Conservation (phyloP, 2,113 vertebrate species). For the Oxyura jamaicensis region DNA sequence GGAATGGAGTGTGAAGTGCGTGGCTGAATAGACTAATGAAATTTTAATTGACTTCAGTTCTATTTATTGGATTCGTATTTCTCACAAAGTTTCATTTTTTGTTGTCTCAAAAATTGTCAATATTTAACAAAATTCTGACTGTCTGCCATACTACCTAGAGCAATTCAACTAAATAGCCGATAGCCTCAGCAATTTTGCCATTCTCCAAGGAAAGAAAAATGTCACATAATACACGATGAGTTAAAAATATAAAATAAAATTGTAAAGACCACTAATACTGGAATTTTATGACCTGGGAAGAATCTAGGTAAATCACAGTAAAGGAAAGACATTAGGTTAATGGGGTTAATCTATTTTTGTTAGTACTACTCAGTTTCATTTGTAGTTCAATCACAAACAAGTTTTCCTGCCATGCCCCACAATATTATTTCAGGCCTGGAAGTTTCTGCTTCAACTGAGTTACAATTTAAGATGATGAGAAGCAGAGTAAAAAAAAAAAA, state of each 20-base stretch:
- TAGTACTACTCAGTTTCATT: neutral
- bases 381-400: neutral
- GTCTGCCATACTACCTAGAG: neutral
- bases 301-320: neutral
- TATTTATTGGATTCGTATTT: neutral
- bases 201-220: neutral
- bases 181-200: neutral
- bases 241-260: neutral
- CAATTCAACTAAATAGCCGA: neutral
- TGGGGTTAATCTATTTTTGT: neutral
- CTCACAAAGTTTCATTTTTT: conserved; percentile 1
- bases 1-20: conserved; percentile 6
- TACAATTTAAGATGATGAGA: neutral
- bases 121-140: conserved; percentile 7
- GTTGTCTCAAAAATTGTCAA: neutral
- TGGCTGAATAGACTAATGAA: conserved; percentile 9
- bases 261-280: neutral
- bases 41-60: conserved; percentile 39
- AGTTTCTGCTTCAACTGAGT: neutral
- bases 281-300: neutral
- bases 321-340: neutral
- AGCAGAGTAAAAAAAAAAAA: neutral
- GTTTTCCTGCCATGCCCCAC: neutral
- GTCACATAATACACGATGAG: neutral
- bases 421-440: neutral